Conservation (phyloP, 2,888 invertebrate species). For the Proisotoma minuta region DNA sequence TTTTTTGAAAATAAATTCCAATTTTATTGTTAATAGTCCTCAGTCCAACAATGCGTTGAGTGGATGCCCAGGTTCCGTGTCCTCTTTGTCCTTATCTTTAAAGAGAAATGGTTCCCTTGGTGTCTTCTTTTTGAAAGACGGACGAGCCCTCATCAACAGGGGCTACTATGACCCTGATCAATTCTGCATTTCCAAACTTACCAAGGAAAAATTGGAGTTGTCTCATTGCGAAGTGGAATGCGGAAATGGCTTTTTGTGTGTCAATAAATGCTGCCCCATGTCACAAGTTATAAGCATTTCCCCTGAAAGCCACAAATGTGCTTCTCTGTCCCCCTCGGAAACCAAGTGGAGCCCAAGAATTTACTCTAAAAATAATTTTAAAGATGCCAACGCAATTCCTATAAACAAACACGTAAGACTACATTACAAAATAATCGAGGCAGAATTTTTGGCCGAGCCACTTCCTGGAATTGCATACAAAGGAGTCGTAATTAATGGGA, state of each 20-base stretch:
- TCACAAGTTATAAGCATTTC: neutral
- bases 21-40: too few species aligned
- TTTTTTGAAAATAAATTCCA: too few species aligned
- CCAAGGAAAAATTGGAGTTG: neutral
- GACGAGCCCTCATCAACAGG: neutral
- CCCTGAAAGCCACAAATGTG: neutral
- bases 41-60: too few species aligned
- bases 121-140: neutral
- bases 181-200: neutral
- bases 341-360: conserved; percentile 4
- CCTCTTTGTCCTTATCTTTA: too few species aligned
- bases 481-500: neutral
- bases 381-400: neutral
- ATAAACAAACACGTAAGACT: neutral
- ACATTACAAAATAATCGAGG: neutral
- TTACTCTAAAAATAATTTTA: neutral
- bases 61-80: too few species aligned
- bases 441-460: neutral
- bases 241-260: neutral
- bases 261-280: conserved; percentile 6
- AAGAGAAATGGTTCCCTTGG: too few species aligned
- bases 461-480: neutral
- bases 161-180: neutral
- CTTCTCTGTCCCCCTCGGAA: neutral
- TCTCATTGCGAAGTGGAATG: neutral